Conservation (phyloP, 2,797 vertebrate genomes). For the Eremophila alpestris region DNA sequence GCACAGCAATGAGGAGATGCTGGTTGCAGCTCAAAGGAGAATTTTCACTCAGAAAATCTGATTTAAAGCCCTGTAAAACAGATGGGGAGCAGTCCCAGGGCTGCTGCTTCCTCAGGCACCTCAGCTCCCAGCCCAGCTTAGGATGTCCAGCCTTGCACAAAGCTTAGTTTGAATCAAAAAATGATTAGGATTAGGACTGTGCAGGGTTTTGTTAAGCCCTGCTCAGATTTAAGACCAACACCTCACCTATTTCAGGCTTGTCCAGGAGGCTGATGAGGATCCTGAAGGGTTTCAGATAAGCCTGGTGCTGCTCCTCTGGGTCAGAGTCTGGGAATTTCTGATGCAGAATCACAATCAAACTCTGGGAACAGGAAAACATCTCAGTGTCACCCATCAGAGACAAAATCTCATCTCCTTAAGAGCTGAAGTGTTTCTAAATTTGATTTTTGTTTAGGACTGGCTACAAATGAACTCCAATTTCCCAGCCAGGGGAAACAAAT, state of each 20-base stretch:
- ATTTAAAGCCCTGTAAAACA: not conserved
- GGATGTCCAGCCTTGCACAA: not conserved
- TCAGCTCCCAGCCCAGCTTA: not conserved
- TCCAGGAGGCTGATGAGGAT: slow-evolving; percentile 93
- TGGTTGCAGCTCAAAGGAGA: not conserved
- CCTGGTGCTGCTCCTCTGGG: slow-evolving; percentile 79
- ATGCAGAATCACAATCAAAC: slow-evolving; percentile 87
- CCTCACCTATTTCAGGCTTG: slow-evolving; percentile 93
- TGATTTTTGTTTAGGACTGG: not conserved
- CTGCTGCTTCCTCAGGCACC: not conserved
- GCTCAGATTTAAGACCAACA: not conserved
- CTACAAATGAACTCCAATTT: not conserved
- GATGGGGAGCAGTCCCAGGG: not conserved
- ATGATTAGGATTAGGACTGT: not conserved
- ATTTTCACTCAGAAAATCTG: not conserved
- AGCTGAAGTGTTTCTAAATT: not conserved
- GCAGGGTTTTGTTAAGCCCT: not conserved
- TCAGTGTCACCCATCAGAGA: not conserved
- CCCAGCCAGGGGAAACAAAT: not conserved
- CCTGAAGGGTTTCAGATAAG: slow-evolving; percentile 92
- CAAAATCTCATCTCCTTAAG: not conserved
- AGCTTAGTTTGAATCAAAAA: not conserved
- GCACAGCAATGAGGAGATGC: not conserved
- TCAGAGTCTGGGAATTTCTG: slow-evolving; percentile 82
- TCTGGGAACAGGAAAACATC: slow-evolving; percentile 73